phyloP scores from a whole-genome alignment of 2,888 invertebrate genomes.

The Drosophila lutescens region DNA sequence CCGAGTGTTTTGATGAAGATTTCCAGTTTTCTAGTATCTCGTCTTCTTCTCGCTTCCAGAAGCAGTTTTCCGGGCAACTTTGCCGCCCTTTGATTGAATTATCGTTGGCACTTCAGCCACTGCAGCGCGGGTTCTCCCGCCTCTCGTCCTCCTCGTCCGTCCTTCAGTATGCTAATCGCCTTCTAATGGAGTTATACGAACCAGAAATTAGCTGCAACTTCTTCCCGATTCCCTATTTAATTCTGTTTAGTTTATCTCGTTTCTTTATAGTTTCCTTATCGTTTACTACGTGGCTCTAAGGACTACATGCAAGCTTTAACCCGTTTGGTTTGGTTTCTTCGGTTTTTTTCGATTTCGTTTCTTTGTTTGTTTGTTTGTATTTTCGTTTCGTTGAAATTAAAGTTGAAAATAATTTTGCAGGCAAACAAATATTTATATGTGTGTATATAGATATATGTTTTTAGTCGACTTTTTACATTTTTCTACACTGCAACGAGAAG shows the following conservation, averaged over 20 bases:
- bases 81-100: constrained; percentile 54
- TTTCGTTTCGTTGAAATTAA: constrained; percentile 67
- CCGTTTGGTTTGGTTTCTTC: constrained; percentile 49
- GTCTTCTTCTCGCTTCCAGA: constrained; percentile 1
- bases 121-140: constrained; percentile 5
- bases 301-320: constrained; percentile 50
- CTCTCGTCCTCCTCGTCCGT: background rate
- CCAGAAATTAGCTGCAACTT: constrained; percentile 66
- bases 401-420: constrained; percentile 74
- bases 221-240: constrained; percentile 33
- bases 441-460: constrained; percentile 56
- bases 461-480: constrained; percentile 81
- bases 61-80: constrained; percentile 34
- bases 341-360: constrained; percentile 38
- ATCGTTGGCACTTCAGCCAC: constrained; percentile 52
- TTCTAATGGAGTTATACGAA: constrained; percentile 80
- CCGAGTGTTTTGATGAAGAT: constrained; percentile 55
- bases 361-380: constrained; percentile 38
- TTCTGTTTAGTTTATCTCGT: constrained; percentile 8
- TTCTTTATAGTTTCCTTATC: constrained; percentile 36
- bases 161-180: constrained; percentile 54
- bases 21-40: constrained; percentile 5
- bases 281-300: constrained; percentile 51
- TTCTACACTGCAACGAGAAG: constrained; percentile 79
- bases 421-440: constrained; percentile 71